Base-by-base conservation (phyloP, 2,113 vertebrate species). In the Tapirus terrestris region DNA sequence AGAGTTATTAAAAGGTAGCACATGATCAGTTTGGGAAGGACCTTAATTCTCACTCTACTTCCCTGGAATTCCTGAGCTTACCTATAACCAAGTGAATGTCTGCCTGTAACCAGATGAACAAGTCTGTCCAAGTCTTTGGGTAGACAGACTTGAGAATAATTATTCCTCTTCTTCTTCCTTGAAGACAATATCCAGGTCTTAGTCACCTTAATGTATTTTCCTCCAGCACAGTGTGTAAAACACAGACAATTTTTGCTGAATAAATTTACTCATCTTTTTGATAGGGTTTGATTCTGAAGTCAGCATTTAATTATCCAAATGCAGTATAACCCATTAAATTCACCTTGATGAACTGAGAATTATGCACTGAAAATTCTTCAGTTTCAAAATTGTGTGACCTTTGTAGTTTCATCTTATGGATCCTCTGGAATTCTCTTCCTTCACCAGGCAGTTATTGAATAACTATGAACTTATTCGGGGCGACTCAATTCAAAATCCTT, bases 231-330 rank as follows among this genome's bases (percentile, higher is more conserved):
- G 4, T 68, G 67, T 12, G 3, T 77, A 81, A 93, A 48, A 68
- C 61, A 83, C 36, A 61, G 36, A 45, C 21, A 67, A 9, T 67
- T 88, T 87, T 93, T 92, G 11, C 93, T 73, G 36, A 56, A 72
- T 80, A 86, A 86, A 95, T 76, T 29, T 89, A 91, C 56, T 89
- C 31, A 29, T 53, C 2, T 65, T 73, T 96, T 63, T 43, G 4
- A 83, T 29, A 63, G n/a, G 0, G 39, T 45, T 97, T 82, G 18
- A 89, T 89, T 73, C 60, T 90, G 17, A 58, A 90, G 23, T 88
- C n/a, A 56, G 17, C 13, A 67, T 92, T 96, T 61, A 92, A 83
- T 73, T 77, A 79, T 68, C 27, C 11, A 95, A 83, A 68, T 92
- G 61, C 31, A 82, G 8, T 86, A 68, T 89, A 36, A 67, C 20